These are phyloP conservation scores for Sarcophaga subvicina DNA, from an alignment of 2,888 invertebrate species.

Conservation along the genomic window DNA sequence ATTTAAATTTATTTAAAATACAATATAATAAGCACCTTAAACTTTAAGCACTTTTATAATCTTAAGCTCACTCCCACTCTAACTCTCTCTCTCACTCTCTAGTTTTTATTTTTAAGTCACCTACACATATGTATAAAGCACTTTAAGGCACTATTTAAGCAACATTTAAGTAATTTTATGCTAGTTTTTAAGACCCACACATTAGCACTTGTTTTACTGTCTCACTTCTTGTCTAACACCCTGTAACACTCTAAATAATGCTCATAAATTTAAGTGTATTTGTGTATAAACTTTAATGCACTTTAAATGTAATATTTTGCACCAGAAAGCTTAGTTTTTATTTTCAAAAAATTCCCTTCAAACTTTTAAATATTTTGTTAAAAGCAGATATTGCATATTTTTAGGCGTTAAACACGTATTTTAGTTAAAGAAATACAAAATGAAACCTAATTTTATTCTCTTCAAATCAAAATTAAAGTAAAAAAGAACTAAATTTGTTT, in stretches of 20 bases:
- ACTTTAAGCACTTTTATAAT: slow-evolving; percentile 61
- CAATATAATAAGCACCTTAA: slow-evolving; percentile 54
- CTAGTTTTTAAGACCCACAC: too few species aligned
- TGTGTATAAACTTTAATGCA: slow-evolving; percentile 36
- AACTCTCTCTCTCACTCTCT: too few species aligned
- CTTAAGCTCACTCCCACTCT: slow-evolving; percentile 32
- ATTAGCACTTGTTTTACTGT: too few species aligned
- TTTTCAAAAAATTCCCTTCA: slow-evolving; percentile 56
- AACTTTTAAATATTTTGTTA: slow-evolving; percentile 19
- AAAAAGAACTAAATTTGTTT: neutral
- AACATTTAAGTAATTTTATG: neutral
- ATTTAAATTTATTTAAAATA: too few species aligned
- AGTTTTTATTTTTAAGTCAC: slow-evolving; percentile 43
- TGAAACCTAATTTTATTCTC: too few species aligned
- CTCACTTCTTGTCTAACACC: neutral
- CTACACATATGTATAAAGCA: neutral
- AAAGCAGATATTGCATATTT: neutral
- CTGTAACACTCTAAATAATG: neutral
- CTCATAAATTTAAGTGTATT: slow-evolving; percentile 8
- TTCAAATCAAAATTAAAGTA: neutral
- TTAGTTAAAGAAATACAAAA: too few species aligned
- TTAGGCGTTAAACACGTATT: too few species aligned
- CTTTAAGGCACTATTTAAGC: slow-evolving; percentile 29
- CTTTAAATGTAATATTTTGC: slow-evolving; percentile 34
- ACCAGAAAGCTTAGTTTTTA: slow-evolving; percentile 31